A percentile compares a stretch with the other conserved stretches of the same genome.
Evolutionary conservation across 2,113 vertebrate species (phyloP).

Genomic region (Madoqua kirkii): DNA sequence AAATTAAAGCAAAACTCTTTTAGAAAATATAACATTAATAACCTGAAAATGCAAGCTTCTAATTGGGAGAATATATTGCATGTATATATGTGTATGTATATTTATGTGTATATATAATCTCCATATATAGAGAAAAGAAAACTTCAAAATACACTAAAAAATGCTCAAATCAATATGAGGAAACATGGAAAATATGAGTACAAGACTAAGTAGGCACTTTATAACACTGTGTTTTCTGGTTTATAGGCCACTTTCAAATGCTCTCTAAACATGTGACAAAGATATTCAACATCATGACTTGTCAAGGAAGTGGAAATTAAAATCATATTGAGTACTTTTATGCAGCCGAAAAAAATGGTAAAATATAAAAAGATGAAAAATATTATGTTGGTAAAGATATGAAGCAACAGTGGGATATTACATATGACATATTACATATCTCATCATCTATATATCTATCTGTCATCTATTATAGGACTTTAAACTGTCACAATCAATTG

Average conservation of each 20-base stretch:
- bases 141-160: not conserved
- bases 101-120: not conserved
- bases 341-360: not conserved
- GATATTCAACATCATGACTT: not conserved
- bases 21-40: not conserved
- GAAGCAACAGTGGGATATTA: not conserved
- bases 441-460: not conserved
- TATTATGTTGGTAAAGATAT: not conserved
- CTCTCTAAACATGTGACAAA: not conserved
- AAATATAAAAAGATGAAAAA: not conserved
- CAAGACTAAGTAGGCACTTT: not conserved
- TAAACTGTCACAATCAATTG: not conserved
- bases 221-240: not conserved
- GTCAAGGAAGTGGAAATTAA: not conserved
- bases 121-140: not conserved
- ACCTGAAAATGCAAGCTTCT: not conserved
- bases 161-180: not conserved
- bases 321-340: not conserved
- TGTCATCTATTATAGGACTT: not conserved
- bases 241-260: not conserved
- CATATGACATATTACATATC: not conserved
- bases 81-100: fast-evolving
- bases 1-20: not conserved
- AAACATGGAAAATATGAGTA: not conserved
- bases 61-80: not conserved